Conservation (phyloP, 2,113 vertebrate genomes). For the Neogobius melanostomus region DNA sequence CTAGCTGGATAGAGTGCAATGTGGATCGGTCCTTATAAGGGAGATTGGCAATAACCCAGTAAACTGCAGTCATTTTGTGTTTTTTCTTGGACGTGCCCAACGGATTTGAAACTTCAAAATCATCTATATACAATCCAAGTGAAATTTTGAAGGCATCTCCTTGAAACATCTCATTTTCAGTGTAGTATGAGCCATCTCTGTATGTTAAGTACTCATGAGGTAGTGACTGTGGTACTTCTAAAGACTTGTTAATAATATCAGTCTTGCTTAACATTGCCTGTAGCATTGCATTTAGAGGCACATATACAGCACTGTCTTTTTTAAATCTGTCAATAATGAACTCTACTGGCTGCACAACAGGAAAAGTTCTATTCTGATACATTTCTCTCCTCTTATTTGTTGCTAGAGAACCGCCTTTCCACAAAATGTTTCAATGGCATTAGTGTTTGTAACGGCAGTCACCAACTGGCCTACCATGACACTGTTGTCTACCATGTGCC, state of each 20-base stretch:
- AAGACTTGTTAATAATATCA: neutral
- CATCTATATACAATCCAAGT: constrained; percentile 22
- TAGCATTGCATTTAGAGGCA: neutral
- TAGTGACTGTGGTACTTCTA: neutral
- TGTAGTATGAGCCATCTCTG: constrained; percentile 8
- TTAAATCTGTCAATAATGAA: neutral
- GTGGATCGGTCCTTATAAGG: constrained; percentile 16
- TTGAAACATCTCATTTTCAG: neutral
- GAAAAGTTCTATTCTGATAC: neutral
- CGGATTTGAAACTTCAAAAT: constrained; percentile 28
- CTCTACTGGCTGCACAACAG: constrained; percentile 4
- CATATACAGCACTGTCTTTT: neutral
- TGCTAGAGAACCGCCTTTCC: constrained; percentile 8
- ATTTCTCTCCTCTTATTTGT: constrained; percentile 1
- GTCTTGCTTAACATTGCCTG: neutral
- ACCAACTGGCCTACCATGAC: neutral
- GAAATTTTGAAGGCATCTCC: constrained; percentile 2
- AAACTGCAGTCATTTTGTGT: constrained; percentile 15
- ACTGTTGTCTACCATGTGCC: neutral
- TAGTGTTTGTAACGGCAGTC: neutral
- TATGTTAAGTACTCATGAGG: neutral
- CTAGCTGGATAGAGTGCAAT: constrained; percentile 24
- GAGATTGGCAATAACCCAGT: constrained; percentile 17
- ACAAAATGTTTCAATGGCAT: constrained; percentile 1
- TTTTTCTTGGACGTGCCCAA: constrained; percentile 19